Evolutionary conservation across 92 coral and sea anemone genomes (phyloP).

Genomic region (Meandrina meandrites): DNA sequence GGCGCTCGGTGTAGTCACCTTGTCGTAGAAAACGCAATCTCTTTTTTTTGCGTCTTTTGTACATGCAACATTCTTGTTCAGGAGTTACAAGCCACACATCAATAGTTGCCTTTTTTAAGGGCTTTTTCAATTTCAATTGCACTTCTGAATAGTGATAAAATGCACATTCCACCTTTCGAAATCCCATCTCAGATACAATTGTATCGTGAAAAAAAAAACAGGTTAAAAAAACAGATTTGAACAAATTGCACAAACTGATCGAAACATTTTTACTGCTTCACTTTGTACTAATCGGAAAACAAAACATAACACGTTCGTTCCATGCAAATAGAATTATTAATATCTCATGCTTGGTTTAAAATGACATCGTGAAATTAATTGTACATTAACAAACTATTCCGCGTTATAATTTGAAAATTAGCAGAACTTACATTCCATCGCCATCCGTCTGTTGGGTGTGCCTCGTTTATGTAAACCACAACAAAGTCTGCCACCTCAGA

Average conservation of each 20-base stretch:
- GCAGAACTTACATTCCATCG: slow-evolving; percentile 40
- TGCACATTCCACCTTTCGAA: background rate
- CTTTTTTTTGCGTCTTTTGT: background rate
- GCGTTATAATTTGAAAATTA: background rate
- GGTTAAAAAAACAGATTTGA: background rate
- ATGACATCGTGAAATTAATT: background rate
- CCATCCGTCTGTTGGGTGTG: slow-evolving; percentile 90
- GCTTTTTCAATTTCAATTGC: background rate
- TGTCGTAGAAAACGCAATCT: background rate
- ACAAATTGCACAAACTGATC: background rate
- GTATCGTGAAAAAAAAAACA: background rate
- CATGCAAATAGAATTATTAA: background rate
- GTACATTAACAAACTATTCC: background rate
- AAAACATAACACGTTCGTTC: background rate
- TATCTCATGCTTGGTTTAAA: background rate
- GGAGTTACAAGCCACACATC: background rate
- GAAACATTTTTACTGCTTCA: background rate
- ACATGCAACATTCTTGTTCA: background rate
- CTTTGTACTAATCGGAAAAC: background rate
- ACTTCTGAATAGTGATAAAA: background rate
- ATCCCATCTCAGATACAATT: background rate
- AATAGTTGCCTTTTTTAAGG: background rate
- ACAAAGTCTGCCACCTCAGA: slow-evolving; percentile 83
- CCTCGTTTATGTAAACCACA: slow-evolving; percentile 85
- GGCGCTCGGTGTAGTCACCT: background rate